Evolutionary conservation across 2,888 invertebrate species (phyloP), one percentile per base, ranked within the genome.

Genomic region (Eupithecia abbreviata): DNA sequence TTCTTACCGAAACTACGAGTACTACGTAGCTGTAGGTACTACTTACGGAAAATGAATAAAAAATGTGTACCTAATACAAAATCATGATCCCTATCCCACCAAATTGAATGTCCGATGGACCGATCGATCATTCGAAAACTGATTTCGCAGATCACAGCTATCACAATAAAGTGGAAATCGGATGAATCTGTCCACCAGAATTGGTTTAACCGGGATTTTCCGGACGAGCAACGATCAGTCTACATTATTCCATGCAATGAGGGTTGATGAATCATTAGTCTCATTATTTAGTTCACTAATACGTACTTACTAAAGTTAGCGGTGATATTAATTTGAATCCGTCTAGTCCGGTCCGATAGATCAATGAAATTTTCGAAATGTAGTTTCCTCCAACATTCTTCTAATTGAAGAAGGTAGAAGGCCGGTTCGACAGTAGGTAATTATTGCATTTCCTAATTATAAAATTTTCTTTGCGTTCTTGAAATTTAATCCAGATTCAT

Each of bases 141-240:
- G 77, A 80, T 78, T 78, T 72, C 72, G 77, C 81, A 73, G 71
- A 82, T 78, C 71, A 74, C 74, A 77, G 78, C 78, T 77, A 80
- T 80, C 80, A 81, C 80, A 81, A 80, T 81, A 78, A 78, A 79
- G 81, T 81, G 81, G 79, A 79, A 78, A 81, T 81, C 80, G 79
- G 73, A 79, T 72, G 80, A 77, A 78, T 74, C 77, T 49, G 73
- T 79, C 84, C 81, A 81, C 86, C 85, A 84, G 88, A 89, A 88
- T 89, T 89, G 90, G 87, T 87, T 89, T 90, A 85, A 82, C 83
- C 84, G 85, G 86, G 87, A 85, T 90, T 90, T 90, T 88, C 87
- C 87, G 87, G 86, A 78, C 84, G 84, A 82, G 76, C 82, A 82
- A 30, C 84, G 83, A 85, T 84, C 84, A 85, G 85, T 62, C 49